Conservation (phyloP, 2,797 vertebrate species). For the Lacerta bilineata region DNA sequence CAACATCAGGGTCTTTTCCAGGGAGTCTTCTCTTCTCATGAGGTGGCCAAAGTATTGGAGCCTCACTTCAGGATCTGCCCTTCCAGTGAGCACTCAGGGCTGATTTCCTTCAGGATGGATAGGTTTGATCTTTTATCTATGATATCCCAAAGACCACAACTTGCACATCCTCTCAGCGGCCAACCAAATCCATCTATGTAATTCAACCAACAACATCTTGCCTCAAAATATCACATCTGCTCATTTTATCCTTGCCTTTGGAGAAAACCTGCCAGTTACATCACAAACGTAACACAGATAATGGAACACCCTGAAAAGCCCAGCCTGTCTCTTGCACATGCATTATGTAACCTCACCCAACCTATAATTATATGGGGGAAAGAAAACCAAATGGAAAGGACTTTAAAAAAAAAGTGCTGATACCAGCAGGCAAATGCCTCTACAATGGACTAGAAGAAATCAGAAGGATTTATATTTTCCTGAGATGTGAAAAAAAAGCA, state of each 20-base stretch:
- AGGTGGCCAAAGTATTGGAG: no score
- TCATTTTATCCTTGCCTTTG: not conserved
- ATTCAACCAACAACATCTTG: not conserved
- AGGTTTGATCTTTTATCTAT: no score
- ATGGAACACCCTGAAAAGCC: not conserved
- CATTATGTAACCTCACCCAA: not conserved
- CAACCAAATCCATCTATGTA: not conserved
- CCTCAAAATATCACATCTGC: not conserved
- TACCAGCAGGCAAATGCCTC: not conserved
- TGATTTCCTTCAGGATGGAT: no score
- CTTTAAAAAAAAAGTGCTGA: not conserved
- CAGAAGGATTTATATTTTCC: slow-evolving; percentile 47
- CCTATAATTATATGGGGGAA: not conserved
- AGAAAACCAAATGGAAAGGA: not conserved
- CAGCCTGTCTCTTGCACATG: not conserved
- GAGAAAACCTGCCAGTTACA: not conserved
- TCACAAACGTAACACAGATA: not conserved
- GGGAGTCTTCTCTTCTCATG: no score
- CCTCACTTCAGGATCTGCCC: no score
- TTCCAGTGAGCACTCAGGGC: no score
- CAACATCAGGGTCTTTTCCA: no score
- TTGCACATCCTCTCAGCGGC: no score
- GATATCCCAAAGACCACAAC: not conserved
- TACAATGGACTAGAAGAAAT: not conserved
- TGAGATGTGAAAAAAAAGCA: slow-evolving; percentile 8